Evolutionary conservation across 2,113 vertebrate genomes (phyloP).

Genomic region (Sclerurus mexicanus): DNA sequence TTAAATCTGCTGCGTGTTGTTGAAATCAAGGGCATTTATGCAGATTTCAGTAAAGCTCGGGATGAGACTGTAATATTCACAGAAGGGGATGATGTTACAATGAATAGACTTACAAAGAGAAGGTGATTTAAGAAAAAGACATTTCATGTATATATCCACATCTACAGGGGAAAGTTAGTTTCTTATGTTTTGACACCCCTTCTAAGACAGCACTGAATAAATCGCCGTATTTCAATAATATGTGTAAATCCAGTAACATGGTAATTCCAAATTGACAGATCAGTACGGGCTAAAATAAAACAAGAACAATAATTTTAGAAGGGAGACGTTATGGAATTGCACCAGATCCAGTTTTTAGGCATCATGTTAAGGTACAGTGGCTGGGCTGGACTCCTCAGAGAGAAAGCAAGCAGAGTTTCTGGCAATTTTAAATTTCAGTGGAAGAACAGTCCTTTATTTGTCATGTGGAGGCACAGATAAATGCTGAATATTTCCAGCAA

Average conservation of each 20-base stretch:
- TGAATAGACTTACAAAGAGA: background rate
- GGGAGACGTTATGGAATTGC: background rate
- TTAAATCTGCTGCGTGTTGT: conserved; percentile 10
- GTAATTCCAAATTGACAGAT: conserved; percentile 40
- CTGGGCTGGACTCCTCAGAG: background rate
- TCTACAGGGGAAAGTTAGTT: background rate
- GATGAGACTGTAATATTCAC: background rate
- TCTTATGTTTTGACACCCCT: conserved; percentile 20
- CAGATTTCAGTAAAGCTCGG: background rate
- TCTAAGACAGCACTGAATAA: background rate
- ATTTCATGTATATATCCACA: background rate
- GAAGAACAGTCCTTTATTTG: background rate
- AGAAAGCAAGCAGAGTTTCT: background rate
- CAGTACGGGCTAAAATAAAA: background rate
- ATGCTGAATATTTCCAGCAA: background rate
- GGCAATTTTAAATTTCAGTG: background rate
- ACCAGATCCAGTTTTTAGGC: background rate
- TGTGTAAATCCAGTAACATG: conserved; percentile 22
- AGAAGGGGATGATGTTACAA: background rate
- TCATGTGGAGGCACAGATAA: background rate
- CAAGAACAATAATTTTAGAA: background rate
- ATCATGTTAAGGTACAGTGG: background rate
- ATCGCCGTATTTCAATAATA: conserved; percentile 6
- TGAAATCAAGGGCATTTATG: conserved; percentile 3
- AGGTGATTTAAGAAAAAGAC: conserved; percentile 11